Evolutionary conservation across 92 coral and sea anemone species (phyloP).

Genomic region (Epizoanthus scotinus): DNA sequence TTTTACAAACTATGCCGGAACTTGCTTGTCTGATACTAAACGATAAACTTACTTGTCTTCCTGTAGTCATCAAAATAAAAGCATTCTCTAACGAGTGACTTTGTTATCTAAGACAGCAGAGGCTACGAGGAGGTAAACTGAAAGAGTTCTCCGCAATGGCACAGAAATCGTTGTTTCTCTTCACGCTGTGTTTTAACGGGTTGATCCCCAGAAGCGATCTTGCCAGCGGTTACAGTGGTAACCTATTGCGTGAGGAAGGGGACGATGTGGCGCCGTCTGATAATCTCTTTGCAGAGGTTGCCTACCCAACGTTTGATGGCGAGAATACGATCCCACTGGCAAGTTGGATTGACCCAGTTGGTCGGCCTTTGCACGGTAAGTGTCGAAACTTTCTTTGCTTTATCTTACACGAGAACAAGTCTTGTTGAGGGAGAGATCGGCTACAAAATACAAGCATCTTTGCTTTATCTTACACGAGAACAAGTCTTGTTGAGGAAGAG

Average conservation of each 20-base stretch:
- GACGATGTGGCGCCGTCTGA: neutral
- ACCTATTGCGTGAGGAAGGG: neutral
- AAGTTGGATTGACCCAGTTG: neutral
- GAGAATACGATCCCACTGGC: neutral
- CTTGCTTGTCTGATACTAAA: conserved; percentile 1
- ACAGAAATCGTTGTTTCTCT: neutral
- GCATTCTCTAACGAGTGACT: neutral
- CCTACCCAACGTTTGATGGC: neutral
- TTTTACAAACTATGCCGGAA: conserved; percentile 27
- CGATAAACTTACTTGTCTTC: neutral
- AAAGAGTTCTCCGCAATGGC: neutral
- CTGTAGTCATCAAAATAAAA: neutral
- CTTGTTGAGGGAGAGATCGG: too few species aligned
- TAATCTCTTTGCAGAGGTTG: neutral
- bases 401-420: too few species aligned
- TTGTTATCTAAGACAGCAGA: neutral
- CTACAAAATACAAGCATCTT: too few species aligned
- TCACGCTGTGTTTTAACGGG: neutral
- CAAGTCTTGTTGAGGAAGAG: too few species aligned
- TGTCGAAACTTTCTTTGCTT: too few species aligned
- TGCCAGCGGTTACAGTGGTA: neutral
- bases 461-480: too few species aligned
- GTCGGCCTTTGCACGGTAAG: neutral
- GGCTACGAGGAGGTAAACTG: neutral
- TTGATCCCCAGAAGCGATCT: neutral